phyloP scores from a whole-genome alignment of 2,113 vertebrate species.

The Macrotus californicus region DNA sequence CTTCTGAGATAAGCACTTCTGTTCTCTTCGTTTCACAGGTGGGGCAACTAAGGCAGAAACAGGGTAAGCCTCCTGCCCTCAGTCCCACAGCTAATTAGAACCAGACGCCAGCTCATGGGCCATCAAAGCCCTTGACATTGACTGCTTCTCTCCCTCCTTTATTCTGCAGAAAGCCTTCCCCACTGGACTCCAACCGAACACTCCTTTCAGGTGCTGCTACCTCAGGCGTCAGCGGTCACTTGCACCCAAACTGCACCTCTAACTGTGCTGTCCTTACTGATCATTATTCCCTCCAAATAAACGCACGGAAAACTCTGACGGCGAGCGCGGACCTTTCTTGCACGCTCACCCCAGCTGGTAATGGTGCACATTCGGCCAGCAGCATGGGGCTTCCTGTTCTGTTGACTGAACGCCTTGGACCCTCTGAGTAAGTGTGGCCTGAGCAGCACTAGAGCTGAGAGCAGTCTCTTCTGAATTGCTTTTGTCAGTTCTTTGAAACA shows the following conservation, averaged over 20 bases:
- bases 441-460: not conserved
- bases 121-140: not conserved
- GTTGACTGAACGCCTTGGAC: not conserved
- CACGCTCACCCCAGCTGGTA: rapidly evolving
- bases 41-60: not conserved
- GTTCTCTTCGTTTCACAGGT: not conserved
- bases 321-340: too few species aligned
- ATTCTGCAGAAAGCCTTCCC: not conserved
- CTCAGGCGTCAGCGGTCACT: not conserved
- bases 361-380: rapidly evolving
- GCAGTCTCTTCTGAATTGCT: not conserved
- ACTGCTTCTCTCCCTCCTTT: not conserved
- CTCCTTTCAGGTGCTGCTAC: not conserved
- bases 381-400: not conserved
- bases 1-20: not conserved
- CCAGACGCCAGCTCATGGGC: not conserved
- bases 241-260: not conserved
- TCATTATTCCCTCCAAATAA: too few species aligned
- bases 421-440: not conserved
- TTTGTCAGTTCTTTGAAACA: not conserved
- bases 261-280: not conserved
- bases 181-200: not conserved
- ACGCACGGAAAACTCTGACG: not conserved
- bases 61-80: not conserved
- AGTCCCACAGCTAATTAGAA: not conserved